Evolutionary conservation across 30 jellyfish, hydroid and myxozoan species (phyloP).

Genomic region (Chrysaora quinquecirrha): DNA sequence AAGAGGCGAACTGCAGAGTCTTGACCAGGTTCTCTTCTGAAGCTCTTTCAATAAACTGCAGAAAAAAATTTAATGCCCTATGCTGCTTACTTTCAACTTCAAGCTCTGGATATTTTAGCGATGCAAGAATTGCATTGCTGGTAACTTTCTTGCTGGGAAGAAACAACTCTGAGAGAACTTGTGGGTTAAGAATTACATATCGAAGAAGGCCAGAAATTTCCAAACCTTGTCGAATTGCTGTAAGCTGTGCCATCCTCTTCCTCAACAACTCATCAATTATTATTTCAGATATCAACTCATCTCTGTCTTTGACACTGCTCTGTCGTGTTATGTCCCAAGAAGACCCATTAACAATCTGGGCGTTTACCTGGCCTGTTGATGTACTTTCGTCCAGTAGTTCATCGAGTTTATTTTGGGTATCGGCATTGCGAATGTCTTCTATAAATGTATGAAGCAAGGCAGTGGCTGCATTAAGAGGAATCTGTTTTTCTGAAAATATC

Average conservation of each 20-base stretch:
- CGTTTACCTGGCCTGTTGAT: slow-evolving; percentile 35
- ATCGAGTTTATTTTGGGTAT: slow-evolving; percentile 13
- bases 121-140: not conserved
- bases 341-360: slow-evolving; percentile 25
- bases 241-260: slow-evolving; percentile 18
- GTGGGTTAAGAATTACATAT: not conserved
- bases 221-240: slow-evolving; percentile 13
- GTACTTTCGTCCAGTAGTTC: slow-evolving; percentile 15
- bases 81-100: not conserved
- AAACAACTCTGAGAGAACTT: slow-evolving; percentile 5
- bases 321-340: slow-evolving; percentile 37
- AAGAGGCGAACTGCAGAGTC: not conserved
- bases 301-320: not conserved
- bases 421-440: slow-evolving; percentile 26
- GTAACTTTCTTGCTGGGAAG: slow-evolving; percentile 1
- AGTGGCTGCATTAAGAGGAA: slow-evolving; percentile 38
- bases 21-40: not conserved
- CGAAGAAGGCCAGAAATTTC: slow-evolving; percentile 29
- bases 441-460: slow-evolving; percentile 24
- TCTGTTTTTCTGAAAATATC: slow-evolving; percentile 11
- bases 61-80: not conserved
- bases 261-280: slow-evolving; percentile 20
- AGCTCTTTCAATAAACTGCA: not conserved
- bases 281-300: slow-evolving; percentile 15
- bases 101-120: not conserved